A percentile compares a stretch with the other conserved stretches of the same genome.
These are phyloP conservation scores for Triplophysa rosa DNA, from an alignment of 2,113 vertebrate genomes.

Conservation along the genomic window DNA sequence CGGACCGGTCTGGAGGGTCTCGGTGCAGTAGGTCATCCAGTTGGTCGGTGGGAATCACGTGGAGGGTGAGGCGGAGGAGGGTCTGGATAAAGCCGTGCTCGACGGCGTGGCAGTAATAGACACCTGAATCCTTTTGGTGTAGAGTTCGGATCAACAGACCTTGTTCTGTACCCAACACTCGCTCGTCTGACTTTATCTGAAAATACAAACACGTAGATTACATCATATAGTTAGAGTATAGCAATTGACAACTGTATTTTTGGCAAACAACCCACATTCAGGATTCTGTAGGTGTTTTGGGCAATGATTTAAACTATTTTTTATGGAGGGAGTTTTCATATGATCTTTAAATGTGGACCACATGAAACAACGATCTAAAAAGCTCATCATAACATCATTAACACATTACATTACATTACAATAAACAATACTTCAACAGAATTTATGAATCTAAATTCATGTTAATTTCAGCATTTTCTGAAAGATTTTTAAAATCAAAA, in stretches of 20 bases:
- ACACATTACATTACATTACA: too few relatives aligned
- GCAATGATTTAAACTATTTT: too few relatives aligned
- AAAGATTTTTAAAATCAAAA: too few relatives aligned
- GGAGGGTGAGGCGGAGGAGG: slow-evolving; percentile 88
- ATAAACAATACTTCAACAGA: too few relatives aligned
- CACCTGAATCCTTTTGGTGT: slow-evolving; percentile 83
- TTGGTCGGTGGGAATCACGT: slow-evolving; percentile 89
- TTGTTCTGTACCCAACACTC: slow-evolving; percentile 86
- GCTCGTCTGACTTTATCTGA: slow-evolving; percentile 86
- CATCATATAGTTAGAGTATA: background rate
- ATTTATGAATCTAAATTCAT: too few relatives aligned
- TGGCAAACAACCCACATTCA: background rate
- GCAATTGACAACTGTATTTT: background rate
- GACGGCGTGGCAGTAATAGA: slow-evolving; percentile 90
- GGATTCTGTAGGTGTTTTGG: background rate
- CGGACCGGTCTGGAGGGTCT: slow-evolving; percentile 67
- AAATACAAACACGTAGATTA: background rate
- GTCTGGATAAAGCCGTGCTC: slow-evolving; percentile 97
- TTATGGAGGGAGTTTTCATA: too few relatives aligned
- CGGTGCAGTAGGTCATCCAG: slow-evolving; percentile 90
- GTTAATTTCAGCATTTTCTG: too few relatives aligned
- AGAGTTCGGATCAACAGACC: slow-evolving; percentile 89
- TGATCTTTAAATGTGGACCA: too few relatives aligned
- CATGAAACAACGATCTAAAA: too few relatives aligned
- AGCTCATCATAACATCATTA: too few relatives aligned